Evolutionary conservation across 2,113 vertebrate species (phyloP).

Genomic region (Drymodes brunneopygia): DNA sequence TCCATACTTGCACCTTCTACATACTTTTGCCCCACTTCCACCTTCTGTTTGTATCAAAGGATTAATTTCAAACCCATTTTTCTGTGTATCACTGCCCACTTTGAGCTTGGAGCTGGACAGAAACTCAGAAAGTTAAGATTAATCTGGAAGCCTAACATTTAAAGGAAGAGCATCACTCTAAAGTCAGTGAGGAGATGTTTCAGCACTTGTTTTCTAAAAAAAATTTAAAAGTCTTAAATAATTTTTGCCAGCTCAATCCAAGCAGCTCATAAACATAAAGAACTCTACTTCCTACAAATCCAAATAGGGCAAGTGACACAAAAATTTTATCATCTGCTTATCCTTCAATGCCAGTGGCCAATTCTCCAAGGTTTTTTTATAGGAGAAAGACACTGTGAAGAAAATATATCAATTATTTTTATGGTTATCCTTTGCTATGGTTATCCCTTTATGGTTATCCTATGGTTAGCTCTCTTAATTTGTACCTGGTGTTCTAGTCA

Average conservation of each 20-base stretch:
- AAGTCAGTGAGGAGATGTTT: neutral
- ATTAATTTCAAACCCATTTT: neutral
- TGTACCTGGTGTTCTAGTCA: neutral
- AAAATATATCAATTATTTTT: neutral
- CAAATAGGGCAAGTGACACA: neutral
- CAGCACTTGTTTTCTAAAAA: neutral
- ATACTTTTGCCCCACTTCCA: neutral
- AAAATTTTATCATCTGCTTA: neutral
- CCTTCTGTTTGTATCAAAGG: neutral
- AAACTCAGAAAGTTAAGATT: neutral
- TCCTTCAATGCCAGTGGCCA: neutral
- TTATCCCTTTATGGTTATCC: too few species aligned
- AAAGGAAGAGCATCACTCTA: neutral
- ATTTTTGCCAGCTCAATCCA: neutral
- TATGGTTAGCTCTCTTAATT: neutral
- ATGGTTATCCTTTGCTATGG: too few species aligned
- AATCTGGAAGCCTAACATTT: neutral
- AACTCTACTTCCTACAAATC: neutral
- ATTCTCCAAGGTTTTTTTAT: neutral
- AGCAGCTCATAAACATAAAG: neutral
- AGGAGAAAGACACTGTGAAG: neutral
- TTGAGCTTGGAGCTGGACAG: neutral
- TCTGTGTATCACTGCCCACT: neutral
- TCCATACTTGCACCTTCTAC: neutral
- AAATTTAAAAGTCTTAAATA: neutral